Conservation (phyloP, 2,888 invertebrate genomes). For the Harpagoxenus sublaevis region DNA sequence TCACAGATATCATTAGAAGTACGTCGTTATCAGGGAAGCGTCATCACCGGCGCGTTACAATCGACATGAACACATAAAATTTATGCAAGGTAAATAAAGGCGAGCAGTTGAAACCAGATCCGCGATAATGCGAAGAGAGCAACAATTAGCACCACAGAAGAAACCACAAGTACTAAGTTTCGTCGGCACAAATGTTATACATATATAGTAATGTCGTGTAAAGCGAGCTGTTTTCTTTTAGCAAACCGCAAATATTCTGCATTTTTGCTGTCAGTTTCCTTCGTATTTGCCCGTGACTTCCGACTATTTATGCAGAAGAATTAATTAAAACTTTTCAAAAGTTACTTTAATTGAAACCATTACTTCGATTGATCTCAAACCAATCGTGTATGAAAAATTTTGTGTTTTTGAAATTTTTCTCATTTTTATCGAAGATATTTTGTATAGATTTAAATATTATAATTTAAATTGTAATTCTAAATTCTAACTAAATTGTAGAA, state of each 20-base stretch:
- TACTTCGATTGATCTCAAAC: neutral
- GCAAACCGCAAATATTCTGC: neutral
- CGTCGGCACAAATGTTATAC: neutral
- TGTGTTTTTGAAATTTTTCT: neutral
- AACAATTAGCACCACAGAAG: constrained; percentile 53
- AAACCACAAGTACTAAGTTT: constrained; percentile 6
- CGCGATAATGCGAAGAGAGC: constrained; percentile 34
- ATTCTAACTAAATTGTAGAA: neutral
- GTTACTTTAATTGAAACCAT: neutral
- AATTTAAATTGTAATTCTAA: neutral
- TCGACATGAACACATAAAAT: constrained; percentile 59
- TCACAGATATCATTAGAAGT: constrained; percentile 1
- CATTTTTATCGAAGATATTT: neutral
- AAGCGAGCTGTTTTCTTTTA: neutral
- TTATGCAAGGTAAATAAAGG: constrained; percentile 68
- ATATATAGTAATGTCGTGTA: neutral
- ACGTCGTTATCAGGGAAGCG: constrained; percentile 20
- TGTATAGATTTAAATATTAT: neutral
- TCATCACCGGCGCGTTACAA: neutral
- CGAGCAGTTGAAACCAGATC: constrained; percentile 56
- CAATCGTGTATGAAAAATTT: neutral
- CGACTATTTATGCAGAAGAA: neutral
- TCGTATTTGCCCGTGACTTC: neutral
- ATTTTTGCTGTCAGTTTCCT: neutral
- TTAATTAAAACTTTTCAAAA: constrained; percentile 61